Evolutionary conservation across 2,797 vertebrate genomes (phyloP).

Genomic region (Podargus strigoides): DNA sequence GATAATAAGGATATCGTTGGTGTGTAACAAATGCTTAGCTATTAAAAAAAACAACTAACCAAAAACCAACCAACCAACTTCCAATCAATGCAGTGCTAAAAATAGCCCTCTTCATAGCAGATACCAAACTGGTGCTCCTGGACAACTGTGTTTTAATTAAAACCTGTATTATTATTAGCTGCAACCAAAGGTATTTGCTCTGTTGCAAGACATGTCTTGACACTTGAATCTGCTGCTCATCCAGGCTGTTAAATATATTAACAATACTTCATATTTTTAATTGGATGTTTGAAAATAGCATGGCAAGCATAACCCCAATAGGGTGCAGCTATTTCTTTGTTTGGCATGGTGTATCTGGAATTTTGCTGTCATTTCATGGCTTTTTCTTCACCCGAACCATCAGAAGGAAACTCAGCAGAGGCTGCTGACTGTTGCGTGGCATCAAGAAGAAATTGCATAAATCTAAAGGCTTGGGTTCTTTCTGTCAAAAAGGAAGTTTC

Average conservation of each 20-base stretch:
- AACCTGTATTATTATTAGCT: neutral
- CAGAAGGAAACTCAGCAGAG: neutral
- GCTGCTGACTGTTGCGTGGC: neutral
- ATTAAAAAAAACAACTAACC: neutral
- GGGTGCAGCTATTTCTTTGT: neutral
- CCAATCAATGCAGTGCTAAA: neutral
- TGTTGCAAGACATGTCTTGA: neutral
- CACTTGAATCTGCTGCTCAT: neutral
- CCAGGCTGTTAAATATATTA: neutral
- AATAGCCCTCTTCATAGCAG: neutral
- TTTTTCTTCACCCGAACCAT: neutral
- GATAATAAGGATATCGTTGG: neutral
- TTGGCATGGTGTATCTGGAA: neutral
- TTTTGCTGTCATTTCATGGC: neutral
- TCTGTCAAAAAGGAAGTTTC: neutral
- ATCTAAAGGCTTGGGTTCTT: neutral
- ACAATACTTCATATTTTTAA: neutral
- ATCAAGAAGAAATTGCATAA: neutral
- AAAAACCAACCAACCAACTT: neutral
- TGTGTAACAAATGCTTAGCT: neutral
- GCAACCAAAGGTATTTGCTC: neutral
- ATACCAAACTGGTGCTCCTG: neutral
- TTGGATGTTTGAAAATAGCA: neutral
- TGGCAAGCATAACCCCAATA: neutral
- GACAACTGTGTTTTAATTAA: neutral